A percentile compares a stretch with the other conserved stretches of the same genome.
These are phyloP conservation scores for Drosophila setosimentum DNA, from an alignment of 2,888 invertebrate genomes.

Conservation along the genomic window DNA sequence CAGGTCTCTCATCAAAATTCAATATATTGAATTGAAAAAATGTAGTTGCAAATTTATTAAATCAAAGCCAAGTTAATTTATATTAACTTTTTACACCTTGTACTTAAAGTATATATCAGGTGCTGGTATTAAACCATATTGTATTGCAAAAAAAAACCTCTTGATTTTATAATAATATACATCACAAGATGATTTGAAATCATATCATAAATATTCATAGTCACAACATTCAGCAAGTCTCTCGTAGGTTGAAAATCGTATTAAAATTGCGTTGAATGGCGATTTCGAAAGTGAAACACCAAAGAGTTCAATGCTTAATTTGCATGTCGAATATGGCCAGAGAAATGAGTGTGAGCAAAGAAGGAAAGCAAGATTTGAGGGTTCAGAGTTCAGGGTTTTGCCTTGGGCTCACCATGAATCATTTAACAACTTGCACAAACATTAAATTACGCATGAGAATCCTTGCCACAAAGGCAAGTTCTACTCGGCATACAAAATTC, in stretches of 20 bases:
- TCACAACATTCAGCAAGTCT: background rate
- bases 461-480: slow-evolving; percentile 41
- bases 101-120: background rate
- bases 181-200: background rate
- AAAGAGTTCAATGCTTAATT: slow-evolving; percentile 18
- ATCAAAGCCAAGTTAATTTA: background rate
- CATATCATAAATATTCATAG: background rate
- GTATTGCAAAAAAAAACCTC: too few species aligned
- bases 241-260: too few species aligned
- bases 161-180: background rate
- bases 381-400: slow-evolving; percentile 1
- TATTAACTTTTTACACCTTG: background rate
- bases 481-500: slow-evolving; percentile 51
- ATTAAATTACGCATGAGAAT: slow-evolving; percentile 69
- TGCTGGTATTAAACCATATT: too few species aligned
- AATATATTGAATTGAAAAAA: background rate
- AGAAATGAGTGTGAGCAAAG: slow-evolving; percentile 1
- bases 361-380: background rate
- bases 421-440: slow-evolving; percentile 70
- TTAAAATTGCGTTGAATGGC: too few species aligned
- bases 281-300: background rate
- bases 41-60: background rate
- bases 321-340: slow-evolving; percentile 14
- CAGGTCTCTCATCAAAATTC: background rate
- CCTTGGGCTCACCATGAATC: slow-evolving; percentile 54